Base-by-base conservation (phyloP, 2,888 invertebrate species). In the Drosophila maculinotata region DNA sequence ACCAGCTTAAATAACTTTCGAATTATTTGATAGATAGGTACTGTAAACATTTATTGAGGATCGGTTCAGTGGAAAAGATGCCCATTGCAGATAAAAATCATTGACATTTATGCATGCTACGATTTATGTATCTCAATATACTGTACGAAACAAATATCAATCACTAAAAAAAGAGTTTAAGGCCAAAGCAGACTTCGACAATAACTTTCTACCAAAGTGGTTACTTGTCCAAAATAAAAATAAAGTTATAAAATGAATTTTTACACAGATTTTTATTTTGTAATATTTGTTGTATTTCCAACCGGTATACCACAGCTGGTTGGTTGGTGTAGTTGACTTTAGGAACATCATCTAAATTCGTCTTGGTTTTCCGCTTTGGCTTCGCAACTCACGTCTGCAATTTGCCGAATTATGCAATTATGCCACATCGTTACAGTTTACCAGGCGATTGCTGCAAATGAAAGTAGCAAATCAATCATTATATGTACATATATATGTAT, bases 391-490 rank as follows among this genome's bases (percentile, higher is more conserved):
- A 10, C 8, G 23, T 25, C 30, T 26, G 35, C n/a, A 12, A 2
- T 26, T n/a, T 26, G 8, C 1, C 8, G 15, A 30, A 17, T 52
- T 64, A 80, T 28, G 42, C 52, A 30, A 17, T 52, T 64, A 80
- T 28, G 42, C 52, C 60, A 71, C 51, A 48, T 76, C 63, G 28
- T 51, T 59, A 45, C 89, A 89, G 30, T 75, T 51, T 3, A 84
- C 69, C 54, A 87, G 64, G 15, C 69, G 82, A 72, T 89, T 89
- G 58, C 89, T 89, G 75, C 23, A 64, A 84, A 51, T 47, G 44
- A 63, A 78, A 45, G 49, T 47, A 26, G 8, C n/a, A 57, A 67
- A 67, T 70, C 38, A 42, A 66, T 69, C 51, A 72, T 66, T 79
- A 59, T 38, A 28, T 42, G 54, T 4, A 14, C 41, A 42, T 33